Evolutionary conservation across 2,888 invertebrate species (phyloP), one percentile per base, ranked within the genome.

Genomic region (Dorcus hopei): DNA sequence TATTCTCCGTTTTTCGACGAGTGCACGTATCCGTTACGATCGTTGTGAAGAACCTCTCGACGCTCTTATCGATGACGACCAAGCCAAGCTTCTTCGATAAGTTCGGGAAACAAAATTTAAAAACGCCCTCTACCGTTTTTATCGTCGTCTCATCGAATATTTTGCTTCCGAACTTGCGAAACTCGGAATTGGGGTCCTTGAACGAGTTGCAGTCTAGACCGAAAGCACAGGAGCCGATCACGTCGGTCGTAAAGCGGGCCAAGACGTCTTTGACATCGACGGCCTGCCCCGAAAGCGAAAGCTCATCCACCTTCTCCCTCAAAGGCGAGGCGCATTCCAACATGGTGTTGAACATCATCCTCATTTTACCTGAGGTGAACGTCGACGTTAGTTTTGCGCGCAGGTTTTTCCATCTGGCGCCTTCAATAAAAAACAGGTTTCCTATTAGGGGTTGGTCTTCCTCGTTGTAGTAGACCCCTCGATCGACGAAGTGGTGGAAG

Each of bases 281-380:
- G 2, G 23, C 39, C 38, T 55, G 38, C 7, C 51, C 48, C 11
- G 39, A 19, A 33, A 52, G 47, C n/a, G 56, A 45, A 11, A 57
- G 19, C 33, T 54, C 19, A n/a, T 70, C 62, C n/a, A 74, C 49
- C 26, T 70, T 65, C 1, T 61, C 53, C 4, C 59, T 58, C 26
- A 77, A 65, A 42, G 69, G 66, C 14, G 68, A 47, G 2, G 74
- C 72, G 42, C 75, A 78, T 14, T 76, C 72, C 19, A 74, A 59
- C 66, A 82, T 74, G 7, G 79, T 70, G 0, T 74, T 72, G 33
- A 80, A 76, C 81, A 82, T 81, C 49, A 70, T 73, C 64, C 78
- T 81, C 62, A 84, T 72, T 66, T 82, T 83, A 14, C 80, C 81
- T 1, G 79, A 76, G 1, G 82, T 80, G 63, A 83, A 78, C 0